phyloP scores from a whole-genome alignment of 1,140 invertebrate species.

The Hyles euphorbiae region DNA sequence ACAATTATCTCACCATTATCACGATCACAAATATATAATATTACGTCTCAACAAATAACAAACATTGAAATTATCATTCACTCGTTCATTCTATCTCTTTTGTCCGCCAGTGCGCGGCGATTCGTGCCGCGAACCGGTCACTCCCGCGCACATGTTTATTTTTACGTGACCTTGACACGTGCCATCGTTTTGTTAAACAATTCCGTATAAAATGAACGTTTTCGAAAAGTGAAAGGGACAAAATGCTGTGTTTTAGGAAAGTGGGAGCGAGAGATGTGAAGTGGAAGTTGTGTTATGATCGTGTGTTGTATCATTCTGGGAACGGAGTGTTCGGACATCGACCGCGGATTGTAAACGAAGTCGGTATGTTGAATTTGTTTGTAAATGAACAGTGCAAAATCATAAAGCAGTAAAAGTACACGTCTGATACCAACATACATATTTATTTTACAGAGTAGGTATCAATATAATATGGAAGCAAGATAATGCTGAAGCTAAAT shows the following conservation, averaged over 20 bases:
- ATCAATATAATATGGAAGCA: too few species aligned
- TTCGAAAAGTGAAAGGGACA: constrained; percentile 21
- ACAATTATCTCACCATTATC: too few species aligned
- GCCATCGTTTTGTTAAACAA: constrained; percentile 16
- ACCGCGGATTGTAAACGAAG: constrained; percentile 45
- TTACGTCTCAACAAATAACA: constrained; percentile 9
- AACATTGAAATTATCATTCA: constrained; percentile 7
- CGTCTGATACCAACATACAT: too few species aligned
- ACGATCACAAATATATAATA: too few species aligned
- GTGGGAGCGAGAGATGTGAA: constrained; percentile 45
- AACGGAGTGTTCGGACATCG: constrained; percentile 66
- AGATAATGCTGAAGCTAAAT: too few species aligned
- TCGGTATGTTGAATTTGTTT: constrained; percentile 35
- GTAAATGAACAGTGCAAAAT: neutral
- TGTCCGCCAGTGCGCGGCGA: constrained; percentile 17
- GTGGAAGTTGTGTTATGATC: constrained; percentile 34
- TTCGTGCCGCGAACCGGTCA: constrained; percentile 8
- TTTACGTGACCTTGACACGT: constrained; percentile 35
- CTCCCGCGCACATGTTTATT: constrained; percentile 32
- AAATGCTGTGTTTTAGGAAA: constrained; percentile 47
- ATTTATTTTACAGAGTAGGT: too few species aligned
- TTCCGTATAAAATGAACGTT: constrained; percentile 12
- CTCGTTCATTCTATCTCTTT: constrained; percentile 8
- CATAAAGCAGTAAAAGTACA: neutral
- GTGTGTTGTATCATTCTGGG: constrained; percentile 55